Evolutionary conservation across 1,140 invertebrate genomes (phyloP), one percentile per base, ranked within the genome.

Genomic region (Cyrtorhinus lividipennis): DNA sequence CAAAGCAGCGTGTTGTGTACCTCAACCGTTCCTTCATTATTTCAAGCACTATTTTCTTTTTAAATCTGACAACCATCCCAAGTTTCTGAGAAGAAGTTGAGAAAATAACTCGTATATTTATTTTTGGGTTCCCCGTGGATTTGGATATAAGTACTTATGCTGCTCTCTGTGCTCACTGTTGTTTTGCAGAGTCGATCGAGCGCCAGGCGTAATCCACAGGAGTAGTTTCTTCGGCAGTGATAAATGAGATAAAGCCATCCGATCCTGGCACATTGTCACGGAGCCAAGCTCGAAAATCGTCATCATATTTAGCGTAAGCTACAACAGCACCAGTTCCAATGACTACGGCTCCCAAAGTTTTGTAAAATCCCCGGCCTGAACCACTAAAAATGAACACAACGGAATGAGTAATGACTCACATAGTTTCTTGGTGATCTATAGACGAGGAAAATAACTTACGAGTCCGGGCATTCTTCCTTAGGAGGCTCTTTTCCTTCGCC

Each of bases 241-340:
- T 77, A 59, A 85, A 73, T 66, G 81, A 80, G 48, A 89, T 78
- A 15, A 85, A 73, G 18, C 78, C 71, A 66, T 86, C 82, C 1
- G 81, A 79, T 53, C 79, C 82, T 56, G 86, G 87, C 44, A 80
- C 76, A 73, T 84, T 84, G 48, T 79, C 74, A 68, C 81, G 80
- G 2, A 88, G 70, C 68, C 75, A 78, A 68, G 79, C 77, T 64
- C 85, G 77, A 66, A 86, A 82, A 53, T 83, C 79, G 53, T 79
- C 76, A 71, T 86, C 81, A 68, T 80, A 81, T 75, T 85, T 87
- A 23, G 81, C 83, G 70, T 83, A 84, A 0, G 72, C 67, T 63
- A 79, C 68, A 66, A 76, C 65, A 25, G 73, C 76, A 61, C 74
- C 66, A 12, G 72, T 71, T 48, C 78, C 80, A 56, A 83, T 74